Percentiles rank a stretch among this genome's conserved stretches.
Conservation (phyloP, 1,140 invertebrate genomes). For the Hypothenemus hampei region DNA sequence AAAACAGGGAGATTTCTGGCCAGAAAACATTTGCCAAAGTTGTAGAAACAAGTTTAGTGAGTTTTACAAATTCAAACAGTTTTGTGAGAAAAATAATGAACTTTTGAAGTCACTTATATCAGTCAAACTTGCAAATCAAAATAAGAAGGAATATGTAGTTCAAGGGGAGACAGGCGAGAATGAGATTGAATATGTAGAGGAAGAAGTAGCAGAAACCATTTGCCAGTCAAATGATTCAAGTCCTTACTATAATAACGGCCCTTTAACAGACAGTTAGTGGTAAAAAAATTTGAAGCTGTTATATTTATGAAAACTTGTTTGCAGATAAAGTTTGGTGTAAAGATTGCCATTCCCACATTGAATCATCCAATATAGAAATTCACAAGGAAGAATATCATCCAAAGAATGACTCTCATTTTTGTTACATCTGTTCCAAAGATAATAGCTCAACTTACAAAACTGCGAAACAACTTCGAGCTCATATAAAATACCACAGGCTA, state of each 20-base stretch:
- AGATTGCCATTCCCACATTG: not conserved
- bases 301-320: too few relatives aligned
- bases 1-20: conserved; percentile 18
- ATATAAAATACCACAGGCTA: conserved; percentile 37
- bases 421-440: conserved; percentile 36
- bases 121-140: not conserved
- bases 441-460: conserved; percentile 27
- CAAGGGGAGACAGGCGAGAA: not conserved
- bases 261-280: not conserved
- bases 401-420: conserved; percentile 28
- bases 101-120: not conserved
- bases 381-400: conserved; percentile 12
- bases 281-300: too few relatives aligned
- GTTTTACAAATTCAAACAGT: conserved; percentile 23
- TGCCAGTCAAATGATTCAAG: not conserved
- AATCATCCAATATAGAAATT: not conserved
- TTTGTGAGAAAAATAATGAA: conserved; percentile 18
- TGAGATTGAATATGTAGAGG: not conserved
- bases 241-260: not conserved
- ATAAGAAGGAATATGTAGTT: not conserved
- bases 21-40: conserved; percentile 23
- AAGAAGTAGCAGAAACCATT: not conserved
- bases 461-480: conserved; percentile 36
- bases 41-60: conserved; percentile 23
- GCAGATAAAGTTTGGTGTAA: too few relatives aligned